Percentiles rank a stretch among this genome's conserved stretches.
These are phyloP conservation scores for Drosophila pseudotalamancana DNA, from an alignment of 2,888 invertebrate species.

Conservation along the genomic window DNA sequence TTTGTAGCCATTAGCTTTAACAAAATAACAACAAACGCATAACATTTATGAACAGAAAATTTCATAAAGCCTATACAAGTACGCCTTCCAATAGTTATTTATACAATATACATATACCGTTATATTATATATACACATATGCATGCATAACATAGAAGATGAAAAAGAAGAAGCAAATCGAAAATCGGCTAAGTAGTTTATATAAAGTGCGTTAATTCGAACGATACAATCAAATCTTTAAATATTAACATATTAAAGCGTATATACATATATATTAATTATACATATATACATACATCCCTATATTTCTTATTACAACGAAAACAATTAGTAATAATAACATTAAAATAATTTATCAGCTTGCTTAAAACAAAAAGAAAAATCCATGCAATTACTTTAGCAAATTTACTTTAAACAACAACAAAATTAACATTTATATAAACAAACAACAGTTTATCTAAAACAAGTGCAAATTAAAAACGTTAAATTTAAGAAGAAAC, in stretches of 20 bases:
- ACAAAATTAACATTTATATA: slow-evolving; percentile 5
- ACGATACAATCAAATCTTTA: slow-evolving; percentile 71
- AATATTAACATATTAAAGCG: slow-evolving; percentile 26
- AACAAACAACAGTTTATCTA: slow-evolving; percentile 19
- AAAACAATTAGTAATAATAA: slow-evolving; percentile 18
- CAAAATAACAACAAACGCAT: slow-evolving; percentile 36
- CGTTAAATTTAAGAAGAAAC: slow-evolving; percentile 6
- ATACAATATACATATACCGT: slow-evolving; percentile 56
- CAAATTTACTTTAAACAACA: slow-evolving; percentile 64
- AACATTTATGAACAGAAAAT: slow-evolving; percentile 51
- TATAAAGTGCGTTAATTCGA: slow-evolving; percentile 64
- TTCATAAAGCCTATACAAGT: slow-evolving; percentile 69
- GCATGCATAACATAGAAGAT: slow-evolving; percentile 21
- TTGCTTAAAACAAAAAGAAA: slow-evolving; percentile 48
- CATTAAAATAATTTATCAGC: slow-evolving; percentile 32
- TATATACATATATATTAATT: slow-evolving; percentile 23
- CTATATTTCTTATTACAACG: slow-evolving; percentile 65
- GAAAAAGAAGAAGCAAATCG: slow-evolving; percentile 12
- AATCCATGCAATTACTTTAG: slow-evolving; percentile 71
- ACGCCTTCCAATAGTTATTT: slow-evolving; percentile 75
- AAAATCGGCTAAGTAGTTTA: slow-evolving; percentile 25
- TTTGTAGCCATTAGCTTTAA: slow-evolving; percentile 72
- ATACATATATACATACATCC: slow-evolving; percentile 24
- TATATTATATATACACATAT: slow-evolving; percentile 49
- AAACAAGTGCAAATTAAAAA: slow-evolving; percentile 39